These are phyloP conservation scores for Hepsetus odoe DNA, from an alignment of 2,113 vertebrate species.

Conservation along the genomic window DNA sequence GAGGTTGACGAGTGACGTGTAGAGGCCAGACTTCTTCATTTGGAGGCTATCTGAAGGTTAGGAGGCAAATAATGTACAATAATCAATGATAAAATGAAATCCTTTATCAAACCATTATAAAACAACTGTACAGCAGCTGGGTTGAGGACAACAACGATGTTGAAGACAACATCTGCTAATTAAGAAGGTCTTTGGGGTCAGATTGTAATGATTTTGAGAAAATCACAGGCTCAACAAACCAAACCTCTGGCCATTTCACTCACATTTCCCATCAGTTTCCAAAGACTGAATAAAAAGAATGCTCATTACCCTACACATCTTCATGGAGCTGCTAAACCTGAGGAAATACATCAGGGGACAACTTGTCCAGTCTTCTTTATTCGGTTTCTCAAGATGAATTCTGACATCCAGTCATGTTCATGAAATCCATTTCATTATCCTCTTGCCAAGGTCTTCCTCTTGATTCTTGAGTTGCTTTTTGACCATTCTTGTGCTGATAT, in stretches of 20 bases:
- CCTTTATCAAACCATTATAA: too few relatives aligned
- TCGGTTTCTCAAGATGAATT: background rate
- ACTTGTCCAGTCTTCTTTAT: background rate
- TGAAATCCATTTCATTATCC: too few relatives aligned
- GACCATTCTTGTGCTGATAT: too few relatives aligned
- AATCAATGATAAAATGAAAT: too few relatives aligned
- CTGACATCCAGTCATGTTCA: background rate
- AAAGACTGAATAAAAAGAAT: background rate
- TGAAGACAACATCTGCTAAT: background rate
- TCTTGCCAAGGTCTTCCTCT: too few relatives aligned
- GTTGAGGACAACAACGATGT: background rate
- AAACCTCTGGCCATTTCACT: background rate
- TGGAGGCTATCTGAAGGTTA: too few relatives aligned
- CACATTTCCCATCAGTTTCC: constrained; percentile 7
- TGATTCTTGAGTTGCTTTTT: too few relatives aligned
- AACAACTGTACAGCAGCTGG: too few relatives aligned
- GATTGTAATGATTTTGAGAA: background rate
- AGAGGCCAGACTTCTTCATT: too few relatives aligned
- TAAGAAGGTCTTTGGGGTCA: background rate
- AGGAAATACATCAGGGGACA: background rate
- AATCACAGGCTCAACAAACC: background rate
- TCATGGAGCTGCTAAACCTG: background rate
- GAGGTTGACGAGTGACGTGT: too few relatives aligned
- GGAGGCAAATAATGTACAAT: too few relatives aligned
- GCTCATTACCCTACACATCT: constrained; percentile 1